Percentiles rank a stretch among this genome's conserved stretches.
Evolutionary conservation across 2,797 vertebrate genomes (phyloP).

Genomic region (Pangasius djambal): DNA sequence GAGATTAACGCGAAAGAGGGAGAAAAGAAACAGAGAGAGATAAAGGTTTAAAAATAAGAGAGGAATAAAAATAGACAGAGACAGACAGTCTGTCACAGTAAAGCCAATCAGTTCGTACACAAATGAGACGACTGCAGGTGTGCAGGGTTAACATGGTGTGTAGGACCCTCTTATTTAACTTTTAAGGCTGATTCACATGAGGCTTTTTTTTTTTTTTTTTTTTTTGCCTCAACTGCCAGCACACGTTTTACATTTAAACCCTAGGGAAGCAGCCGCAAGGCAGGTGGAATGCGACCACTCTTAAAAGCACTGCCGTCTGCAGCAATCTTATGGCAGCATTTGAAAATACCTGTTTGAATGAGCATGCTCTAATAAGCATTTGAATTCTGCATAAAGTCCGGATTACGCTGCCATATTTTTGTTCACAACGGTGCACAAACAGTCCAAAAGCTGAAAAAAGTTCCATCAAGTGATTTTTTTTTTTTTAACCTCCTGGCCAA

Average conservation of each 20-base stretch:
- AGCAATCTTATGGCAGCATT: not conserved
- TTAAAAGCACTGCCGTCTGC: not conserved
- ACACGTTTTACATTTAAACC: not conserved
- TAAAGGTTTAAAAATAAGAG: too few relatives aligned
- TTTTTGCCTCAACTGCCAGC: not conserved
- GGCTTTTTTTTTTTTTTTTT: not conserved
- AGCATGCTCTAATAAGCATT: not conserved
- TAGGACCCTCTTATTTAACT: not conserved
- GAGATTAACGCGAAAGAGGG: not conserved
- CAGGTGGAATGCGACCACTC: not conserved
- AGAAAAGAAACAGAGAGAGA: not conserved
- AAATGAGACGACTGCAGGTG: conserved; percentile 30
- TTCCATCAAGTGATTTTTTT: too few relatives aligned
- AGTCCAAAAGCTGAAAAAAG: not conserved
- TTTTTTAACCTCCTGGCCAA: not conserved
- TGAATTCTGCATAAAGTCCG: not conserved
- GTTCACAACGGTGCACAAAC: too few relatives aligned
- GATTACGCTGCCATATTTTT: too few relatives aligned
- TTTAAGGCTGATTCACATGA: not conserved
- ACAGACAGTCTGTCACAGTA: not conserved
- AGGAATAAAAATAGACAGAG: not conserved
- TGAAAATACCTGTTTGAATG: not conserved
- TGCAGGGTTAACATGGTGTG: conserved; percentile 22
- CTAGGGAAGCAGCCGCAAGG: not conserved
- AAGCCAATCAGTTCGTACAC: not conserved